Evolutionary conservation across 1,140 invertebrate species (phyloP), one percentile per base, ranked within the genome.

Genomic region (Platyura marginata): DNA sequence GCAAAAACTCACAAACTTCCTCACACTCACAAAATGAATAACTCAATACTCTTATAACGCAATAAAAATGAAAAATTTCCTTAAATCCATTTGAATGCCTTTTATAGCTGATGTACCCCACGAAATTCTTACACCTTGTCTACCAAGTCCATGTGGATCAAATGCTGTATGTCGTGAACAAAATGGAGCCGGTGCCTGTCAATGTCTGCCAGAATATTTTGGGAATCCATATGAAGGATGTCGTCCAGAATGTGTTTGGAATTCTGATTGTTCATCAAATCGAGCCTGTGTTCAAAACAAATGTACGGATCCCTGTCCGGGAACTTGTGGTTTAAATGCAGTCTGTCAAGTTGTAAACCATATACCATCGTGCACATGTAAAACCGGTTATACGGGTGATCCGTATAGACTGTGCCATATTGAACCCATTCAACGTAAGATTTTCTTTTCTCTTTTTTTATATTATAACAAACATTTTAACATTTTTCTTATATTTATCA

Each of bases 171-270:
- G 81, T 53, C 67, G 68, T 4, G 63, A 71, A 20, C 63, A 67
- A 2, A 70, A 75, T 52, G 72, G 72, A 15, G 59, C 66, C 22
- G 71, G 75, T 13, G 65, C 72, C 45, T 87, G 83, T 53, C 68
- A 69, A 8, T 87, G 83, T 54, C 78, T 83, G 47, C 78, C 79
- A 42, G 81, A 81, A 1, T 83, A 84, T 50, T 71, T 81, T 36
- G 81, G 81, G 39, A 78, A 81, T 61, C 74, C 77, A 3, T 79
- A 79, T 48, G 66, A 70, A n/a, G 76, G 74, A 21, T 79, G 80
- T 48, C 72, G 72, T 48, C 77, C 80, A 3, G 80, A 84, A 60
- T 84, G 81, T 61, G 65, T 76, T 2, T 65, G 74, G 20, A 79
- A 79, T 52, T 69, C 73, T 8, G 81, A 87, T 48, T 89, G 84